Evolutionary conservation across 2,113 vertebrate species (phyloP), one percentile per base, ranked within the genome.

Genomic region (Ammodytes dubius): DNA sequence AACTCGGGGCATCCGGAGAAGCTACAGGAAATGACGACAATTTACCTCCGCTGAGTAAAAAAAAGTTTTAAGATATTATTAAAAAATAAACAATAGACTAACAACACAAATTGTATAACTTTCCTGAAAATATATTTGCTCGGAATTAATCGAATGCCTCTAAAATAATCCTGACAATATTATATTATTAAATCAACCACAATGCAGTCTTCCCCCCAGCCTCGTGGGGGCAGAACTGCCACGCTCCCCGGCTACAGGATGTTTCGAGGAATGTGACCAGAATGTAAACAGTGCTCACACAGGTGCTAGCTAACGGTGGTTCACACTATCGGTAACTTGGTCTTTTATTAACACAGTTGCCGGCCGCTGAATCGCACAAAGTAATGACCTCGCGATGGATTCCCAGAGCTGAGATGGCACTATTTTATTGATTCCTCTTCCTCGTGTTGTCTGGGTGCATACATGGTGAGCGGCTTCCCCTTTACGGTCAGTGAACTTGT

Each of bases 391-490:
- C 47, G 2, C 8, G 45, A 40, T 70, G 71, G 35, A 39, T 65
- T 45, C 1, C 2, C 63, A 15, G 0, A 46, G 12, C 35, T 50
- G 69, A 74, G 35, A 77, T 74, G 80, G 57, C 37, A 45, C 6
- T 6, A 0, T 45, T 8, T 3, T 10, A 40, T 9, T 74, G 56
- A 81, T 40, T 39, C 15, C 37, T 59, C 8, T 60, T n/a, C 14
- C n/a, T 80, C 35, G 65, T 71, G 56, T 68, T 39, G 52, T 78
- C 71, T 72, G 67, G 42, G 64, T 43, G 58, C 80, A 75, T 70
- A 63, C 9, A 70, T 53, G 89, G 93, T 93, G 74, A 92, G 93
- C 90, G 85, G 77, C 63, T 89, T 90, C 81, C 27, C 27, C 82
- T 82, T 70, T 35, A 61, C 79, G 85, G 79, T 85, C 82, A 82